phyloP scores from a whole-genome alignment of 2,113 vertebrate genomes.

The Gobio gobio region DNA sequence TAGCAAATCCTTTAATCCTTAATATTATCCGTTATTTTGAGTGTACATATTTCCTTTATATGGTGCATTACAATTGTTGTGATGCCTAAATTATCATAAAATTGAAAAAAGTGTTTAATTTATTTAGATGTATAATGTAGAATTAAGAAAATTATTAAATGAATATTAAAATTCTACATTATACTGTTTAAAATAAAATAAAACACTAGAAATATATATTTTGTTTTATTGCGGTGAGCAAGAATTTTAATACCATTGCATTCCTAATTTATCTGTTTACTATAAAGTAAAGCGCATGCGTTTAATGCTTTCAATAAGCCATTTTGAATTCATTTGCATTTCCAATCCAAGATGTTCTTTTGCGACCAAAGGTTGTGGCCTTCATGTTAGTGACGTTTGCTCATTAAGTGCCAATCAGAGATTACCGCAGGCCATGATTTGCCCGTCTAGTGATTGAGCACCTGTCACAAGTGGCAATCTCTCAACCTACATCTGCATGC shows the following conservation, averaged over 20 bases:
- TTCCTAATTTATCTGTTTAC: neutral
- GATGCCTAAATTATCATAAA: too few species aligned
- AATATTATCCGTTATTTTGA: neutral
- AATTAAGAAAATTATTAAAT: neutral
- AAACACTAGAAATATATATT: neutral
- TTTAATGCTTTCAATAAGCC: slow-evolving; percentile 63
- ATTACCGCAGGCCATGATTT: slow-evolving; percentile 70
- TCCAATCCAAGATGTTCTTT: slow-evolving; percentile 69
- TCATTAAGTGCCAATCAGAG: slow-evolving; percentile 78
- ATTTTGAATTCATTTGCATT: slow-evolving; percentile 74
- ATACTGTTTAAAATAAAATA: neutral
- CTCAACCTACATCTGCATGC: slow-evolving; percentile 28
- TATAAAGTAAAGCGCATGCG: neutral
- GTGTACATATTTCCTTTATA: too few species aligned
- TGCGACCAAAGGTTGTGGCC: slow-evolving; percentile 68
- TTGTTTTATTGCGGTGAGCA: too few species aligned
- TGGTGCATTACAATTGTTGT: neutral
- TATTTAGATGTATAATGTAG: neutral
- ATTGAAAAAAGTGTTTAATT: too few species aligned
- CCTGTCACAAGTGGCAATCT: slow-evolving; percentile 49
- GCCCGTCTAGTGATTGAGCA: slow-evolving; percentile 48
- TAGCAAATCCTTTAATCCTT: neutral
- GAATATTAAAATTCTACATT: neutral
- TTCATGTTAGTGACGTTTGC: slow-evolving; percentile 74
- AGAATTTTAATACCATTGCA: neutral